Conservation (phyloP, 2,888 invertebrate genomes). For the Bembecia ichneumoniformis region DNA sequence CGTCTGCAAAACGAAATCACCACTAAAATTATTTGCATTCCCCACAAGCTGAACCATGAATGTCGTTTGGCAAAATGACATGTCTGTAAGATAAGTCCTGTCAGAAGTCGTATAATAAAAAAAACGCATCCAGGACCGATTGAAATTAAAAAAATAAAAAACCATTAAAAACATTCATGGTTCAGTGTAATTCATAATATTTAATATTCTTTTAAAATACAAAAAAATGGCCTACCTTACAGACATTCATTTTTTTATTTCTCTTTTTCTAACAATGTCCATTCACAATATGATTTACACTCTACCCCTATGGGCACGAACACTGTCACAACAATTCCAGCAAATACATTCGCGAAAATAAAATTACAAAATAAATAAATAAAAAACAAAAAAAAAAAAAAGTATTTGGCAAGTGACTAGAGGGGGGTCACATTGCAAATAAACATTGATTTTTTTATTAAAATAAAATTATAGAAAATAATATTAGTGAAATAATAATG, state of each 20-base stretch:
- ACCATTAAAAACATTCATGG: conserved; percentile 53
- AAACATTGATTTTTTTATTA: conserved; percentile 48
- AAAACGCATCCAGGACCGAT: conserved; percentile 13
- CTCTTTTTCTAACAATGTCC: conserved; percentile 45
- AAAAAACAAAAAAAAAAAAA: conserved; percentile 12
- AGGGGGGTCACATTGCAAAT: conserved; percentile 63
- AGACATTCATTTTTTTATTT: conserved; percentile 50
- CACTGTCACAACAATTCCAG: conserved; percentile 2
- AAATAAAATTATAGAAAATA: conserved; percentile 15
- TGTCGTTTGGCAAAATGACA: conserved; percentile 45
- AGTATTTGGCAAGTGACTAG: conserved; percentile 46
- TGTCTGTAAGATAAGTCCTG: conserved; percentile 65
- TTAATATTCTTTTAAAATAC: conserved; percentile 16
- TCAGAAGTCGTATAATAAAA: conserved; percentile 9
- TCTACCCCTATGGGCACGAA: conserved; percentile 22
- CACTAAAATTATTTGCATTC: not conserved
- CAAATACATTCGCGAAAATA: not conserved
- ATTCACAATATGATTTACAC: conserved; percentile 65
- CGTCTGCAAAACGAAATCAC: conserved; percentile 29
- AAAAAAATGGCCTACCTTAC: conserved; percentile 66
- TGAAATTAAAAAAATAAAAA: conserved; percentile 3
- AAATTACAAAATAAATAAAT: conserved; percentile 8
- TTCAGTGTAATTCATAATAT: conserved; percentile 30
- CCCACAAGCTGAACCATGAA: conserved; percentile 54
- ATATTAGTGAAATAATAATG: conserved; percentile 3